Conservation (phyloP, 2,888 invertebrate genomes). For the Syritta pipiens region DNA sequence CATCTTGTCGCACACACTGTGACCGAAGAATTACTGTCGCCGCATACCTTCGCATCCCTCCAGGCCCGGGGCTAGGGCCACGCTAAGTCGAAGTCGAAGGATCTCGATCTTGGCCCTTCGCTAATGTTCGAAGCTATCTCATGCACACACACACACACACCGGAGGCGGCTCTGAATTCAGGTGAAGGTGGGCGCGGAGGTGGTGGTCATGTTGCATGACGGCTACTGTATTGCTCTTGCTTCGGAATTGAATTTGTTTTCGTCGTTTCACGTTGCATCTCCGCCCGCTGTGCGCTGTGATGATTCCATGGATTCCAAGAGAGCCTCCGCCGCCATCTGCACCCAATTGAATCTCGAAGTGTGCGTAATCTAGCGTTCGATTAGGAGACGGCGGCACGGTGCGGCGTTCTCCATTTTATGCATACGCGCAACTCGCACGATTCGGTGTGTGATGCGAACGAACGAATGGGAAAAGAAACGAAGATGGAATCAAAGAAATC, state of each 20-base stretch:
- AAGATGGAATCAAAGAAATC: conserved; percentile 60
- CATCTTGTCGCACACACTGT: conserved; percentile 41
- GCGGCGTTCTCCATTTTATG: conserved; percentile 36
- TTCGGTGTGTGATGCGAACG: conserved; percentile 28
- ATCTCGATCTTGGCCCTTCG: conserved; percentile 61
- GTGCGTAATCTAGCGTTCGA: conserved; percentile 67
- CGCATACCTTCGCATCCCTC: conserved; percentile 32
- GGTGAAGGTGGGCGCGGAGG: too few relatives aligned
- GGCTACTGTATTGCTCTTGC: conserved; percentile 67
- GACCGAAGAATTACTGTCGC: conserved; percentile 35
- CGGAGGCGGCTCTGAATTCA: too few relatives aligned
- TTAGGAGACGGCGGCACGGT: conserved; percentile 39
- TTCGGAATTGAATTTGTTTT: conserved; percentile 58
- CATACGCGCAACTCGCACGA: conserved; percentile 42
- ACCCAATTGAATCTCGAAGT: conserved; percentile 67
- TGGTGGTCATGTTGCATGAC: conserved; percentile 64
- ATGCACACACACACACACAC: too few relatives aligned
- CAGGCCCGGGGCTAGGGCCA: conserved; percentile 18
- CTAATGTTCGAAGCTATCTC: conserved; percentile 61
- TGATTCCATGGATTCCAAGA: conserved; percentile 51
- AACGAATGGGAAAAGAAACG: neutral
- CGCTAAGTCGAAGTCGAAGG: conserved; percentile 40
- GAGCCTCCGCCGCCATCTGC: conserved; percentile 57
- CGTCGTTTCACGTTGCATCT: conserved; percentile 21
- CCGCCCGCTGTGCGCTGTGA: neutral